Base-by-base conservation (phyloP, 2,888 invertebrate species). In the Dryococelus australis region DNA sequence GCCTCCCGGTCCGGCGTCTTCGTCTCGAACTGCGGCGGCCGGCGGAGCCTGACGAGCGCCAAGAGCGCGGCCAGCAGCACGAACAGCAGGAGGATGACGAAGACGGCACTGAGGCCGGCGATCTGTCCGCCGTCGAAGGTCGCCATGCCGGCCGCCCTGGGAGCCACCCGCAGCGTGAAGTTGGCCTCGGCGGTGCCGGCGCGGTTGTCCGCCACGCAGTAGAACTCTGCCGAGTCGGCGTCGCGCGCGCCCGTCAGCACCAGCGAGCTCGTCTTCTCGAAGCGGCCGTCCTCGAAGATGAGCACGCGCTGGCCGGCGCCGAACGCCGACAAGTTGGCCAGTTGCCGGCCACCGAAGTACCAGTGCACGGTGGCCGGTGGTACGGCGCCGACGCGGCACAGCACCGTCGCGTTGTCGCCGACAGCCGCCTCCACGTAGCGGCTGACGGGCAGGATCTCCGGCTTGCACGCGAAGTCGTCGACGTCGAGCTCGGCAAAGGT, bases 151-250 rank as follows among this genome's bases (percentile, higher is more conserved):
- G 96, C 96, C 84, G 96, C 94, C 88, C 95, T 93, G 92, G 96
- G 94, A 86, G 96, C 95, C 87, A 98, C 96, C 91, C 96, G 96
- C 80, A 98, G 94, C 78, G 98, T 98, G 91, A 98, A 98, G 92
- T 98, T 98, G 24, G 97, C 97, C 93, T 97, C 97, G 53, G 96
- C 96, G 91, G 95, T 96, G 35, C 98, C 98, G 6, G 97, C 98
- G 88, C 96, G 95, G 92, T 98, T 98, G 92, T 97, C 97, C 13
- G 98, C 98, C 1, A 97, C 96, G 92, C 98, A 98, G 92, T 97
- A 97, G 92, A 98, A 97, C 91, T 97, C 97, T 87, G 96, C 96
- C 0, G 96, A 96, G 91, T 97, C 97, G 3, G 96, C 94, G 92
- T 97, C 97, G 92, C 97, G 97, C 28, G 97, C 96, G 91, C 97